Evolutionary conservation across 1,140 invertebrate species (phyloP).

Genomic region (Tetramorium parvispinum): DNA sequence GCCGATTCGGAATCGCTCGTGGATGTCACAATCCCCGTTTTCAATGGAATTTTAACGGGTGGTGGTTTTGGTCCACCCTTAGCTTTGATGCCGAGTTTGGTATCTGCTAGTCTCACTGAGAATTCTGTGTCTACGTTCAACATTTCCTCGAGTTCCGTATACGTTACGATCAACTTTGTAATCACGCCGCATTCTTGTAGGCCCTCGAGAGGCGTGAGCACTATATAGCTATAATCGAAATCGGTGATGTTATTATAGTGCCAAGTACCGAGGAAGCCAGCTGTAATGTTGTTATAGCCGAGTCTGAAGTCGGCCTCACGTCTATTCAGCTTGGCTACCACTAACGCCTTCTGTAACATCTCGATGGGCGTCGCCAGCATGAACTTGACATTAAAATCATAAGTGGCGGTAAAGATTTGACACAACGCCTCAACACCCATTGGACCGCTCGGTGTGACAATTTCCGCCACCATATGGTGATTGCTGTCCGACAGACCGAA

Average conservation of each 20-base stretch:
- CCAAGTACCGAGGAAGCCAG: conserved; percentile 92
- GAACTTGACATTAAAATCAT: conserved; percentile 90
- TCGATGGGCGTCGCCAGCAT: conserved; percentile 90
- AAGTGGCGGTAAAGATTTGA: conserved; percentile 86
- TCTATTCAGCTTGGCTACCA: conserved; percentile 88
- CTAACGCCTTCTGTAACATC: conserved; percentile 87
- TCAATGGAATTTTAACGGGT: conserved; percentile 71
- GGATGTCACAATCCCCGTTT: conserved; percentile 44
- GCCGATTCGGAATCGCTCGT: background rate
- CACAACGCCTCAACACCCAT: conserved; percentile 88
- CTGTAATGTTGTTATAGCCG: conserved; percentile 90
- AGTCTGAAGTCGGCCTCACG: conserved; percentile 90
- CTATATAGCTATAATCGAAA: conserved; percentile 91
- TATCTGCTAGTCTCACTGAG: conserved; percentile 88
- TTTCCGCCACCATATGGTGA: conserved; percentile 89
- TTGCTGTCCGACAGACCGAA: conserved; percentile 90
- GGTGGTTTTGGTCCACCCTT: conserved; percentile 79
- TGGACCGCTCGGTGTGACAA: conserved; percentile 88
- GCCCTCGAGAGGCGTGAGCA: conserved; percentile 91
- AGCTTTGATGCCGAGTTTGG: conserved; percentile 85
- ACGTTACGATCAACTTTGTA: conserved; percentile 88
- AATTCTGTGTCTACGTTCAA: conserved; percentile 90
- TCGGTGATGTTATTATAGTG: conserved; percentile 89
- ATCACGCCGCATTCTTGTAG: conserved; percentile 91
- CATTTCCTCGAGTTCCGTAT: conserved; percentile 70